Percentiles rank a stretch among this genome's conserved stretches.
phyloP scores from a whole-genome alignment of 2,888 invertebrate genomes.

The Dexiosoma caninum region DNA sequence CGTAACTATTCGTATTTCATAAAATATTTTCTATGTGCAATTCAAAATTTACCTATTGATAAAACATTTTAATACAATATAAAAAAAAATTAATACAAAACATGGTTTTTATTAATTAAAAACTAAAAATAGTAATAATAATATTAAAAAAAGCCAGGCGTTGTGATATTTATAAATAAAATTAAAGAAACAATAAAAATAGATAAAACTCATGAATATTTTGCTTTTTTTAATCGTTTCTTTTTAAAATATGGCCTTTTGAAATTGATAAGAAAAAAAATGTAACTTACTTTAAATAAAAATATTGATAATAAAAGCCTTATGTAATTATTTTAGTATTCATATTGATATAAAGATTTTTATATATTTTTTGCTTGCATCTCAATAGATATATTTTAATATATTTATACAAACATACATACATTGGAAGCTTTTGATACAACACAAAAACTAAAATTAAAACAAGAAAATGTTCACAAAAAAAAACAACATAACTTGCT shows the following conservation, averaged over 20 bases:
- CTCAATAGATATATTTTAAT: conserved; percentile 37
- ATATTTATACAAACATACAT: conserved; percentile 18
- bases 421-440: conserved; percentile 58
- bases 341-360: conserved; percentile 49
- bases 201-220: conserved; percentile 30
- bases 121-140: conserved; percentile 60
- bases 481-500: too few species aligned
- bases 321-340: conserved; percentile 48
- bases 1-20: conserved; percentile 66
- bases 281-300: conserved; percentile 34
- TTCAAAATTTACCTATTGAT: conserved; percentile 55
- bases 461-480: conserved; percentile 31
- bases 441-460: conserved; percentile 64
- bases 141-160: conserved; percentile 71
- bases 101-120: conserved; percentile 59
- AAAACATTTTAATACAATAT: conserved; percentile 30
- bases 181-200: conserved; percentile 64
- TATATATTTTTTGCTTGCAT: conserved; percentile 52
- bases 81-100: conserved; percentile 53
- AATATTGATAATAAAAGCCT: conserved; percentile 53
- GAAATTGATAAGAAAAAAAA: conserved; percentile 27
- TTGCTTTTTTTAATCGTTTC: conserved; percentile 56
- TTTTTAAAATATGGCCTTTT: conserved; percentile 49
- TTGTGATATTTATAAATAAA: conserved; percentile 78
- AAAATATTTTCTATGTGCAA: conserved; percentile 67